A percentile compares a stretch with the other conserved stretches of the same genome.
Evolutionary conservation across 2,797 vertebrate species (phyloP).

Genomic region (Anguilla anguilla): DNA sequence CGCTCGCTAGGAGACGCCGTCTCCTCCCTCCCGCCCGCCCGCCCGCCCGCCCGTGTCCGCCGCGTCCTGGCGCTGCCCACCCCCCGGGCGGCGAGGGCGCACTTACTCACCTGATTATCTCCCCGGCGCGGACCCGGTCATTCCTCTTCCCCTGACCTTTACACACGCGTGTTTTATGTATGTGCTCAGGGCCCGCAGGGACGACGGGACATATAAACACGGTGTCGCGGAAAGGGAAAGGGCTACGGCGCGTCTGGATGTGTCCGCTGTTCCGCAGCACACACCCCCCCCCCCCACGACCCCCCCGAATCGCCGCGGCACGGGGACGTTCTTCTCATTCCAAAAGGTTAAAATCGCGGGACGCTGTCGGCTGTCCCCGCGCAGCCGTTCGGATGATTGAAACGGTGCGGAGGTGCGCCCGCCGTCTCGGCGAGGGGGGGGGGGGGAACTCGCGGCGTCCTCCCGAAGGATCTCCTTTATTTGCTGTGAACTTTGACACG

Average conservation of each 20-base stretch:
- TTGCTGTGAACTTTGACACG: constrained; percentile 8
- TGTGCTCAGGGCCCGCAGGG: not conserved
- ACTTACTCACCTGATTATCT: constrained; percentile 7
- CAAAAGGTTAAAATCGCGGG: constrained; percentile 22
- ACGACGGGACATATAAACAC: not conserved
- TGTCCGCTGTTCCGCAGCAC: not conserved
- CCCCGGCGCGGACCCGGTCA: not conserved
- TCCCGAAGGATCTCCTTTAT: not conserved
- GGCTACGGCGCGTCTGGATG: not conserved
- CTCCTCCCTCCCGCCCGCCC: not conserved
- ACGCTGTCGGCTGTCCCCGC: not conserved
- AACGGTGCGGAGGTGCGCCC: not conserved
- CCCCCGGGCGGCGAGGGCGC: not conserved
- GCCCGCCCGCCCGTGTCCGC: not conserved
- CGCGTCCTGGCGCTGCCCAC: not conserved
- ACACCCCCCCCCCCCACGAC: too few relatives aligned
- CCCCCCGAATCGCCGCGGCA: constrained; percentile 15
- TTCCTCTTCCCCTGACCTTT: constrained; percentile 14
- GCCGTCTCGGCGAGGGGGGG: not conserved
- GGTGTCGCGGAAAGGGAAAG: not conserved
- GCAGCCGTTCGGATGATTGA: constrained; percentile 4
- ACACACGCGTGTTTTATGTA: constrained; percentile 6
- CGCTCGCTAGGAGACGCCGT: not conserved
- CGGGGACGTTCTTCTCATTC: constrained; percentile 1
- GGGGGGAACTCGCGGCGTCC: not conserved